Conservation (phyloP, 2,797 vertebrate species). For the Pterois miles region DNA sequence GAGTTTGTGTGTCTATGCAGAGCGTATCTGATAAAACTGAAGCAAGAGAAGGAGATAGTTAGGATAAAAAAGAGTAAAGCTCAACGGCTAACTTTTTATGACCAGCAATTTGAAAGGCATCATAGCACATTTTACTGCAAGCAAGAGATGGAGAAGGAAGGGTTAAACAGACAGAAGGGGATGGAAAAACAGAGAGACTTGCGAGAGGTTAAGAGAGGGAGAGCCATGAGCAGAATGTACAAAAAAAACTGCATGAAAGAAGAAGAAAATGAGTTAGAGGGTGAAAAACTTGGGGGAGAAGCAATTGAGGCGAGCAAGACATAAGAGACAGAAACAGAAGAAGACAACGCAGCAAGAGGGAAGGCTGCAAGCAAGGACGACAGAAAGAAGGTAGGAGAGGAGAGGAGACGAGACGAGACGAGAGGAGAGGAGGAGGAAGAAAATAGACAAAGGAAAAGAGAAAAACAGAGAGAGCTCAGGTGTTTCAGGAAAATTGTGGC, state of each 20-base stretch:
- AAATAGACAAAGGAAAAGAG: constrained; percentile 13
- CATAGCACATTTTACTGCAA: neutral
- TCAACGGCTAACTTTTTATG: constrained; percentile 12
- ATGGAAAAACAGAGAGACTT: neutral
- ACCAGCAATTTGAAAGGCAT: constrained; percentile 22
- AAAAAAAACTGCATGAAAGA: neutral
- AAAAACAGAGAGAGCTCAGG: neutral
- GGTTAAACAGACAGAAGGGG: neutral
- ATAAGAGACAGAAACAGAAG: constrained; percentile 36
- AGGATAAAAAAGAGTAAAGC: neutral
- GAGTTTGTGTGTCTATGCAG: neutral
- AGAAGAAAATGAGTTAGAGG: constrained; percentile 11
- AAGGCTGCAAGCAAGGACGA: constrained; percentile 28
- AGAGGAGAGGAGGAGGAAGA: neutral
- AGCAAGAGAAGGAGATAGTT: neutral
- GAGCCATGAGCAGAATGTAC: neutral
- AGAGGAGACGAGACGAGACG: constrained; percentile 18
- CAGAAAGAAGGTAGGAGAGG: constrained; percentile 27
- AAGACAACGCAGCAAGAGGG: constrained; percentile 15
- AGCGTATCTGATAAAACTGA: neutral
- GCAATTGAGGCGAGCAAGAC: constrained; percentile 3
- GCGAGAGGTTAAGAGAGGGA: neutral
- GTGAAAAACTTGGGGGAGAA: neutral
- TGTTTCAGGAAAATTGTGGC: constrained; percentile 22
- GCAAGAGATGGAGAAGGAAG: neutral